Conservation (phyloP, 2,888 invertebrate genomes). For the Myopa testacea region DNA sequence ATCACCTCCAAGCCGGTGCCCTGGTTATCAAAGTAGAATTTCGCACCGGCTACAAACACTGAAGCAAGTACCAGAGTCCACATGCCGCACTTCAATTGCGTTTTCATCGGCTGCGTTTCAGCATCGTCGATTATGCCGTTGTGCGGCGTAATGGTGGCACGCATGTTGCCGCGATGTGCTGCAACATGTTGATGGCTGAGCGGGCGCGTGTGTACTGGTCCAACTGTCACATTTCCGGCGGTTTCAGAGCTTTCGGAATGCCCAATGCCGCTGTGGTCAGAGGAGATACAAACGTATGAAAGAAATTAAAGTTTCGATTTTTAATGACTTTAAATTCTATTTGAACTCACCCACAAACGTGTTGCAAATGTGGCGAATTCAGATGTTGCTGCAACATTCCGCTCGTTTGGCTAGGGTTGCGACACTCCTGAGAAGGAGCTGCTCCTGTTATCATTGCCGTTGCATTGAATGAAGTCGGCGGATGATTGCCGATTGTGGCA, state of each 20-base stretch:
- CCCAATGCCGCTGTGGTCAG: neutral
- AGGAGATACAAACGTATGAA: neutral
- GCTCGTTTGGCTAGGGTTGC: slow-evolving; percentile 15
- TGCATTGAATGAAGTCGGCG: slow-evolving; percentile 46
- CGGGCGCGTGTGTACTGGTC: slow-evolving; percentile 11
- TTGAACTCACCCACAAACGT: slow-evolving; percentile 30
- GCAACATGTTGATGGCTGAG: slow-evolving; percentile 28
- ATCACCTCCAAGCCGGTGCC: slow-evolving; percentile 73
- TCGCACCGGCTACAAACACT: slow-evolving; percentile 77
- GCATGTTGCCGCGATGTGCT: slow-evolving; percentile 46
- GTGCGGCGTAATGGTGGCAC: slow-evolving; percentile 35
- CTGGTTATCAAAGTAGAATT: slow-evolving; percentile 79
- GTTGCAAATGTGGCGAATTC: slow-evolving; percentile 25
- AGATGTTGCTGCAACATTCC: slow-evolving; percentile 26
- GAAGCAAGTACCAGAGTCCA: slow-evolving; percentile 79
- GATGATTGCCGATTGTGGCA: slow-evolving; percentile 34
- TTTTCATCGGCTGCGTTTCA: slow-evolving; percentile 62
- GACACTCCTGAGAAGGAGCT: slow-evolving; percentile 2
- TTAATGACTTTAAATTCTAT: neutral
- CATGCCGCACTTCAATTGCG: slow-evolving; percentile 77
- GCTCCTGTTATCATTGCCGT: neutral
- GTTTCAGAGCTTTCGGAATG: slow-evolving; percentile 16
- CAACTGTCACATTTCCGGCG: neutral
- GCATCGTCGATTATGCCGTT: slow-evolving; percentile 53
- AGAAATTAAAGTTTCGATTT: neutral